These are phyloP conservation scores for Nycteola revayana DNA, from an alignment of 2,888 invertebrate genomes.

Conservation along the genomic window DNA sequence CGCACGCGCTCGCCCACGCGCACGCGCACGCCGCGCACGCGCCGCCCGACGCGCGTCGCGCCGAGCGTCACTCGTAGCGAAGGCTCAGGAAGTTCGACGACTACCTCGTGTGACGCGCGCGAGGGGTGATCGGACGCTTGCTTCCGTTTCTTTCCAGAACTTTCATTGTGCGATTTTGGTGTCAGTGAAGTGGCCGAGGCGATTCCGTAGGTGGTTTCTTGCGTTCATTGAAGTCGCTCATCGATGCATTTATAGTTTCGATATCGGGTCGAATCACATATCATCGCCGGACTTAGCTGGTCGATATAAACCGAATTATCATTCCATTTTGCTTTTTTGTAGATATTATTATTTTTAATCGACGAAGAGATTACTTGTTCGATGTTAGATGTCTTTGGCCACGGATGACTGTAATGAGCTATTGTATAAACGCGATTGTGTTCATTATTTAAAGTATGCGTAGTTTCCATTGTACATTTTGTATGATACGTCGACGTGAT, in stretches of 20 bases:
- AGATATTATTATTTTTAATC: neutral
- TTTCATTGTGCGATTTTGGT: slow-evolving; percentile 24
- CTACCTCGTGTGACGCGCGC: slow-evolving; percentile 73
- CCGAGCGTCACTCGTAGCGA: slow-evolving; percentile 67
- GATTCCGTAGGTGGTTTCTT: slow-evolving; percentile 1
- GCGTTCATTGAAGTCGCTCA: slow-evolving; percentile 14
- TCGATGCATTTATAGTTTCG: slow-evolving; percentile 7
- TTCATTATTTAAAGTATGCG: slow-evolving; percentile 65
- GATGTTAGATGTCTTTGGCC: slow-evolving; percentile 24
- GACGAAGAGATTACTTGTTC: neutral
- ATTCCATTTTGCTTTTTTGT: neutral
- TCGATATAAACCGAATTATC: neutral
- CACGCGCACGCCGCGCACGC: neutral
- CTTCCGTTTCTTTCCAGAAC: slow-evolving; percentile 26
- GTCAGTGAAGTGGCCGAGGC: slow-evolving; percentile 21
- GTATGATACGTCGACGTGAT: slow-evolving; percentile 45
- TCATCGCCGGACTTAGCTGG: neutral
- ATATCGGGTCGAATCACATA: neutral
- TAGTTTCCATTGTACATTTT: slow-evolving; percentile 60
- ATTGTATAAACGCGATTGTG: slow-evolving; percentile 55
- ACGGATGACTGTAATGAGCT: slow-evolving; percentile 47
- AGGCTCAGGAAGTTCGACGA: slow-evolving; percentile 73
- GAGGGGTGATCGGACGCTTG: slow-evolving; percentile 26
- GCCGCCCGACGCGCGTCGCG: slow-evolving; percentile 30
- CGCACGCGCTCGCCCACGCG: neutral